Conservation (phyloP, 1,140 invertebrate species). For the Ptiloglossa arizonensis region DNA sequence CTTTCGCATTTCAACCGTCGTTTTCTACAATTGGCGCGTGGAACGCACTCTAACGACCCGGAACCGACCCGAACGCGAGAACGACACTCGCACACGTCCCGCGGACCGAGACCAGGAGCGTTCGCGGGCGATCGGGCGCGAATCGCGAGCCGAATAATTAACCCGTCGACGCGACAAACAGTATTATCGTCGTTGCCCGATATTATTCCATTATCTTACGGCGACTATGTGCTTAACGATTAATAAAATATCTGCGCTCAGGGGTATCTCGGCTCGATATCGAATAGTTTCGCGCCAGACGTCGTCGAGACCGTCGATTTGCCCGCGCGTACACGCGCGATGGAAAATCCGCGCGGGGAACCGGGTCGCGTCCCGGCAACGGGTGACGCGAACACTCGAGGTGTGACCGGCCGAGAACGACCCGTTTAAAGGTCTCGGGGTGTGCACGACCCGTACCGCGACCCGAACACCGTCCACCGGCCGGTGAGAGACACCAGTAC, state of each 20-base stretch:
- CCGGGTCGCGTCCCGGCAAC: not conserved
- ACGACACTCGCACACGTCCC: no score
- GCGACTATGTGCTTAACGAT: slow-evolving; percentile 76
- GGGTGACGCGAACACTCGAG: no score
- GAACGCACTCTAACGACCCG: no score
- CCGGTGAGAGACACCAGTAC: no score
- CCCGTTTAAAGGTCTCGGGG: no score
- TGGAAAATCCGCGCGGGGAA: not conserved
- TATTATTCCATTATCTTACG: slow-evolving; percentile 76
- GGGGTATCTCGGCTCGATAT: slow-evolving; percentile 67
- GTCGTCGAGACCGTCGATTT: slow-evolving; percentile 50
- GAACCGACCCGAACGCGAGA: no score
- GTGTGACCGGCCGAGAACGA: not conserved
- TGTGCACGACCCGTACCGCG: no score
- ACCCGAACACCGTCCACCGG: no score
- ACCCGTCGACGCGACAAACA: slow-evolving; percentile 67
- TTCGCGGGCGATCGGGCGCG: not conserved
- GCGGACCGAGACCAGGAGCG: no score
- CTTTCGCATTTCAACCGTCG: no score
- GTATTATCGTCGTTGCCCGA: slow-evolving; percentile 75
- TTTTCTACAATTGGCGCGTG: no score
- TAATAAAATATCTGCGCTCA: slow-evolving; percentile 75
- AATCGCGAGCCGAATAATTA: slow-evolving; percentile 69
- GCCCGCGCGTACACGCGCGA: not conserved
- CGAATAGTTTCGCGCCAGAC: slow-evolving; percentile 73